Evolutionary conservation across 2,888 invertebrate genomes (phyloP), one percentile per base, ranked within the genome.

Genomic region (Balanococcus diminutus): DNA sequence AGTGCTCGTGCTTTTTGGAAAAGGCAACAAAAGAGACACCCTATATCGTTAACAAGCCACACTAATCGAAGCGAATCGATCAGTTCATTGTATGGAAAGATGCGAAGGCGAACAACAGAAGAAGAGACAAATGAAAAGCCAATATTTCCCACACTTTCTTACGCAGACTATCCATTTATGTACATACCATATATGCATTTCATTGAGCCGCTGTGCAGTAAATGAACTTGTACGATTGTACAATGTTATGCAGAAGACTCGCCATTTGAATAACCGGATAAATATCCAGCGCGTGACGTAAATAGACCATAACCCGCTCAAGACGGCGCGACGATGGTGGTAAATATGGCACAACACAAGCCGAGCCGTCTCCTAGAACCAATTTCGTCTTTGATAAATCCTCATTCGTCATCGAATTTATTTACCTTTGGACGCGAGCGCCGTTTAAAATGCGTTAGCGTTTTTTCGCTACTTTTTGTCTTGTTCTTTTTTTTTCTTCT

Each of bases 251-350:
- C 56, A 56, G 56, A 22, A 22, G 56, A 14, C 31, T 9, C 36
- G 22, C 81, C 3, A 42, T 81, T 46, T 42, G 42, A 81, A 36
- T 81, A 46, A 81, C 81, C 81, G 42, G 81, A 81, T 81, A 81
- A 81, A 81, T 22, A 81, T 81, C 81, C 32, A 42, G 81, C 81
- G 81, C 81, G 81, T 81, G 81, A 81, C 81, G 81, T 81, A 81
- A 81, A 81, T 81, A 81, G 81, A 81, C 81, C 81, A 81, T 81
- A 81, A 42, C 81, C 81, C 36, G 81, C 81, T 42, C n/a, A 81
- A 42, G 81, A 51, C n/a, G n/a, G n/a, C n/a, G n/a, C 36, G 3
- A 36, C 36, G n/a, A 42, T 22, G 46, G 81, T 28, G n/a, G 8
- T 28, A 81, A 81, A 81, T 81, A 81, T 81, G 36, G 81, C 46